A percentile compares a stretch with the other conserved stretches of the same genome.
Conservation (phyloP, 1,140 invertebrate genomes). For the Phocides pigmalion region DNA sequence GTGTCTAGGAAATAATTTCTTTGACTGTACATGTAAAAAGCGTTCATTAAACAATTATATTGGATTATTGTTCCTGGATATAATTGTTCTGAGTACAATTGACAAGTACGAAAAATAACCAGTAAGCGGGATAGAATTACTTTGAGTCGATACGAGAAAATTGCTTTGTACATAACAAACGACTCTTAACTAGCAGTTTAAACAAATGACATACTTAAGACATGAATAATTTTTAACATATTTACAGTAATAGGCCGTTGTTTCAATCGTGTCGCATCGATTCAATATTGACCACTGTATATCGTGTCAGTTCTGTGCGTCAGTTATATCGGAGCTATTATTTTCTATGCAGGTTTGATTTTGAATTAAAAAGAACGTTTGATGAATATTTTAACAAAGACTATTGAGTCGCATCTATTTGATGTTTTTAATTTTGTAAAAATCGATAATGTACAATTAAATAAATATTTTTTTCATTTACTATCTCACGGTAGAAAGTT, state of each 20-base stretch:
- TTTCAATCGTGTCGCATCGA: constrained; percentile 11
- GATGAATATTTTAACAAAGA: constrained; percentile 18
- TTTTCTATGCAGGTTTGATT: constrained; percentile 21
- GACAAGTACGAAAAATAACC: constrained; percentile 46
- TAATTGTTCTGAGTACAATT: constrained; percentile 65
- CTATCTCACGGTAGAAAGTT: too few relatives aligned
- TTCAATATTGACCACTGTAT: constrained; percentile 20
- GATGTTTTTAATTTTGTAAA: neutral
- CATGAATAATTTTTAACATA: constrained; percentile 22
- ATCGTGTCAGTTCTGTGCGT: constrained; percentile 4
- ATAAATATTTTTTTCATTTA: too few relatives aligned
- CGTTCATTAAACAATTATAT: constrained; percentile 76
- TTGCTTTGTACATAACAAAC: constrained; percentile 45
- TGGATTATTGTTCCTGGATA: constrained; percentile 64
- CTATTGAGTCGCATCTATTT: neutral
- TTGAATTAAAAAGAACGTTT: constrained; percentile 8
- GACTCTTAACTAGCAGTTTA: constrained; percentile 23
- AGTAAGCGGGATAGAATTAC: constrained; percentile 54
- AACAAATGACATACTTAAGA: constrained; percentile 27
- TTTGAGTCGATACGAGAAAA: constrained; percentile 53
- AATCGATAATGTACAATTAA: too few relatives aligned
- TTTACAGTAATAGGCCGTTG: constrained; percentile 15
- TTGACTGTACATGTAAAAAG: constrained; percentile 55
- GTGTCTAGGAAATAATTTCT: constrained; percentile 52
- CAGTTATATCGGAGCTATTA: constrained; percentile 7